Conservation (phyloP, 2,113 vertebrate species). For the Python bivittatus region DNA sequence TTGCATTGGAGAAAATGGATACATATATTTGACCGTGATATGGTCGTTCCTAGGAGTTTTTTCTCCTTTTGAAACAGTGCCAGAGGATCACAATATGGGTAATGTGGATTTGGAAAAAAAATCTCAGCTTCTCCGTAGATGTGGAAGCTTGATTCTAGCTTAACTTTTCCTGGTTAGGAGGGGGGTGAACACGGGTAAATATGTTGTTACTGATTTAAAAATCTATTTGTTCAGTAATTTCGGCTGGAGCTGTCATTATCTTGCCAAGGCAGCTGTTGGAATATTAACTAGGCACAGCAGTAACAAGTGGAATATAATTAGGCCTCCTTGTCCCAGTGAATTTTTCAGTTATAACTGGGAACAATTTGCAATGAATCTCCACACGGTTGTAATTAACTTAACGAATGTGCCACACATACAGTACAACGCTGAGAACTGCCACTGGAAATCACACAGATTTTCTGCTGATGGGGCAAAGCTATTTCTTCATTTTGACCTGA, state of each 20-base stretch:
- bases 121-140: constrained; percentile 55
- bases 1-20: not conserved
- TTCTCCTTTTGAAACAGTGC: not conserved
- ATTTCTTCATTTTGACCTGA: constrained; percentile 55
- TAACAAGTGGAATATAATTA: constrained; percentile 74
- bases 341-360: constrained; percentile 77
- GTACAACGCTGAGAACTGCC: constrained; percentile 54
- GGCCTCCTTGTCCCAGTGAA: constrained; percentile 80
- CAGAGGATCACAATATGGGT: constrained; percentile 44
- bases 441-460: constrained; percentile 65
- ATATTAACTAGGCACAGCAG: constrained; percentile 70
- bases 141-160: constrained; percentile 50
- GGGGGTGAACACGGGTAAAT: constrained; percentile 57
- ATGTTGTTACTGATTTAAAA: constrained; percentile 67
- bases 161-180: constrained; percentile 50
- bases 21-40: not conserved
- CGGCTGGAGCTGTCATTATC: constrained; percentile 67
- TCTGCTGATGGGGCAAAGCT: constrained; percentile 59
- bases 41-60: not conserved
- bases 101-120: constrained; percentile 19
- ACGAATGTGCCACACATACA: constrained; percentile 55
- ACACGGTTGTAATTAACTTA: constrained; percentile 67
- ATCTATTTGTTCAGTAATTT: constrained; percentile 69
- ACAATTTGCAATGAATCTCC: constrained; percentile 69
- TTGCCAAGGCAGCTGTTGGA: constrained; percentile 72